Percentiles rank a stretch among this genome's conserved stretches.
These are phyloP conservation scores for Pegea sp. DNA, from an alignment of 23 tunicate species.

Conservation along the genomic window DNA sequence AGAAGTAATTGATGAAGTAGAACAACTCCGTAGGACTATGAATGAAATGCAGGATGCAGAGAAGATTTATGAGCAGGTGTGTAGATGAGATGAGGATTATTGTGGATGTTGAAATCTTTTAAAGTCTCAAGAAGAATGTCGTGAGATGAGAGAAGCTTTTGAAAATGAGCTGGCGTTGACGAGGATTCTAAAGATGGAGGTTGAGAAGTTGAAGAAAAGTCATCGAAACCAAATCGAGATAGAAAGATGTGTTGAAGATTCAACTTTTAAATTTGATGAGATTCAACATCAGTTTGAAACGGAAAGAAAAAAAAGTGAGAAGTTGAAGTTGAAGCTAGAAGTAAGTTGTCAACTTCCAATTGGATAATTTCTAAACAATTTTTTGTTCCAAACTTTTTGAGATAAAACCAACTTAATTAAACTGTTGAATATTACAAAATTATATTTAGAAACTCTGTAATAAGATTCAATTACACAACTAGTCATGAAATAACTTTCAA, in stretches of 20 bases:
- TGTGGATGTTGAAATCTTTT: too few relatives aligned
- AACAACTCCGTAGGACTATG: constrained; percentile 47
- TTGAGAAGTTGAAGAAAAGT: constrained; percentile 25
- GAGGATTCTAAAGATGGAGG: constrained; percentile 17
- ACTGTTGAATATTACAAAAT: too few relatives aligned
- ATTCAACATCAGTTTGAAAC: constrained; percentile 30
- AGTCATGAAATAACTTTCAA: background rate
- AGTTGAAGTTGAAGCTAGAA: constrained; percentile 38
- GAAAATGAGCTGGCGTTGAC: constrained; percentile 23
- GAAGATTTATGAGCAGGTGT: constrained; percentile 49
- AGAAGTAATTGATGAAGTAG: constrained; percentile 59
- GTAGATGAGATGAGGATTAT: too few relatives aligned
- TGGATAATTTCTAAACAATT: too few relatives aligned
- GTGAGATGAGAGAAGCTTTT: constrained; percentile 15
- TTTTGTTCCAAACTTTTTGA: too few relatives aligned
- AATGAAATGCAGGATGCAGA: constrained; percentile 68
- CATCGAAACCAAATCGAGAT: constrained; percentile 15
- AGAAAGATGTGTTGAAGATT: constrained; percentile 54
- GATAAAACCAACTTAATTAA: too few relatives aligned
- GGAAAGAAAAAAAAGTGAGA: constrained; percentile 29
- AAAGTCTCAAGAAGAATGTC: constrained; percentile 68
- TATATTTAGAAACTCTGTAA: too few relatives aligned
- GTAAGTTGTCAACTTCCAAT: too few relatives aligned
- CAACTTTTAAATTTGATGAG: constrained; percentile 54
- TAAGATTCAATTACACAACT: background rate